phyloP scores from a whole-genome alignment of 2,888 invertebrate species.

The Patella caerulea region DNA sequence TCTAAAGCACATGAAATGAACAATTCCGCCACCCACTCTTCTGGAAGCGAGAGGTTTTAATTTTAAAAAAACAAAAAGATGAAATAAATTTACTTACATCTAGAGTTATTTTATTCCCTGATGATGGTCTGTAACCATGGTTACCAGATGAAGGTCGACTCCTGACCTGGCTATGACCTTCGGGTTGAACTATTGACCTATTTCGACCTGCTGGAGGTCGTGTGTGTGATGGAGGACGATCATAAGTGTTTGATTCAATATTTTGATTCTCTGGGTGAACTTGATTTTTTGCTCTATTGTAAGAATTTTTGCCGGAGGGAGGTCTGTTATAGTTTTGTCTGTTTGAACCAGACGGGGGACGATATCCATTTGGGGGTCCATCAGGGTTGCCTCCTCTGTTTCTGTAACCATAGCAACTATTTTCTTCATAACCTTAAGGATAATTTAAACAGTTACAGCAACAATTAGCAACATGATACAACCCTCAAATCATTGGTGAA shows the following conservation, averaged over 20 bases:
- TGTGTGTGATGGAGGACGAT: no score
- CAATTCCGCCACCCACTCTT: no score
- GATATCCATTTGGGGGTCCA: not conserved
- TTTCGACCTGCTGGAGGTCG: not conserved
- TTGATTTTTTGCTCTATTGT: not conserved
- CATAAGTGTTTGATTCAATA: no score
- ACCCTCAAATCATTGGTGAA: no score
- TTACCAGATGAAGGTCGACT: slow-evolving; percentile 16
- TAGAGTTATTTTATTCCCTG: slow-evolving; percentile 2
- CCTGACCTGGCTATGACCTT: not conserved
- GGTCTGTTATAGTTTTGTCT: not conserved
- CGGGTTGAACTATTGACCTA: not conserved
- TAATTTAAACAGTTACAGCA: no score
- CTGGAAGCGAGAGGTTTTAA: no score
- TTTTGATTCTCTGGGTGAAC: no score
- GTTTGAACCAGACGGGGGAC: not conserved
- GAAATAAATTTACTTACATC: no score
- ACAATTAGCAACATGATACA: no score
- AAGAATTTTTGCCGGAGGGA: not conserved
- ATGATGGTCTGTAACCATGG: slow-evolving; percentile 6
- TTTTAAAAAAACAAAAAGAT: no score
- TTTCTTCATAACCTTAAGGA: not conserved
- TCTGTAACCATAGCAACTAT: not conserved
- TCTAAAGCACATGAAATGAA: no score
- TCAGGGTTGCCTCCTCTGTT: no score